Evolutionary conservation across 2,888 invertebrate genomes (phyloP), one percentile per base, ranked within the genome.

Genomic region (Lasioglossum figueresi): DNA sequence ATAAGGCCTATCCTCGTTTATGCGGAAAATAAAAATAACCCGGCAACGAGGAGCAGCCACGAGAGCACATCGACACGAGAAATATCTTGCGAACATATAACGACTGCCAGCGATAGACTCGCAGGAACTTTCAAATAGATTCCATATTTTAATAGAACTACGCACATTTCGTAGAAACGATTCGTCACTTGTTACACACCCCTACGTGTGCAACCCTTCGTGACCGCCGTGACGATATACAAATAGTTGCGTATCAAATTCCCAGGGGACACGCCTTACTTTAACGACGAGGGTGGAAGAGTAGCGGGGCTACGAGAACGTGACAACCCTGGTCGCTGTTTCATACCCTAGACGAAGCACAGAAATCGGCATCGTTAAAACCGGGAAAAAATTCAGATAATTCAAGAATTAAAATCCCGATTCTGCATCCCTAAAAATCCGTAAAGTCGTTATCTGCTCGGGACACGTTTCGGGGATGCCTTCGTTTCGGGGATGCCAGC

Each of bases 241-340:
- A 91, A 92, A 92, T 86, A 91, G 88, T 89, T 91, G 89, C 89
- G 87, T 85, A 90, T 88, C 86, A 88, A 85, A 85, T 89, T 80
- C 82, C 85, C 79, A 14, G 45, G 89, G 76, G 86, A 88, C 78
- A 76, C 78, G 81, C 79, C 85, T 87, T 80, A 84, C 89, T 84
- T 80, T 79, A 66, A 71, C 37, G 34, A 79, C 48, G 79, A 80
- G 34, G 68, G 68, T 59, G 68, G 56, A 63, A 31, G 63, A 27
- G 16, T 16, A 31, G 27, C 5, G 31, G 27, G 31, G 27, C 16
- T 16, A 16, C 31, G 6, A 16, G 31, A 31, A 31, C 63, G 63
- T 16, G 27, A 31, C 63, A 16, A 31, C 63, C 27, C 63, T 16
- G 16, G 63, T 16, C 12, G 63, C 31, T 16, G 6, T 27, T 59